A percentile compares a stretch with the other conserved stretches of the same genome.
These are phyloP conservation scores for Bombus ignitus DNA, from an alignment of 1,140 invertebrate species.

Conservation along the genomic window DNA sequence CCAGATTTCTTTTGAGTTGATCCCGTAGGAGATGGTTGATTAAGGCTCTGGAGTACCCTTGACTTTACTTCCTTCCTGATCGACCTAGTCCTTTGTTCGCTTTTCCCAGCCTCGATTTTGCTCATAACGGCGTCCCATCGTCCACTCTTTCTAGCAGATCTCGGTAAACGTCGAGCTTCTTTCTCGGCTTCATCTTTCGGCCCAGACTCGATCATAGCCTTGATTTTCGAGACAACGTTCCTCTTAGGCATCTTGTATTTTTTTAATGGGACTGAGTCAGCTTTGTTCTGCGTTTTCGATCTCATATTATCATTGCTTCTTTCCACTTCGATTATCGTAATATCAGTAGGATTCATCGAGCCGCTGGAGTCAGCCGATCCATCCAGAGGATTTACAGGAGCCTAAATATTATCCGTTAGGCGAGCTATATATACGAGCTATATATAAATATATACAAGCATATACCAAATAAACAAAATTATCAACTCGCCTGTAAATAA, in stretches of 20 bases:
- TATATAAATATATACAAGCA: neutral
- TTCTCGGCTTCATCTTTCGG: conserved; percentile 80
- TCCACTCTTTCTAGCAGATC: conserved; percentile 82
- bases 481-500: conserved; percentile 65
- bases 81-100: conserved; percentile 86
- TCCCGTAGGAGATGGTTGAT: conserved; percentile 64
- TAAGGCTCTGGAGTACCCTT: conserved; percentile 84
- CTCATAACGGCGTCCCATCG: conserved; percentile 92
- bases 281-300: conserved; percentile 63
- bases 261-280: conserved; percentile 81
- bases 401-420: conserved; percentile 29
- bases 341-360: conserved; percentile 53
- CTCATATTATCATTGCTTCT: conserved; percentile 60
- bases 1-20: conserved; percentile 68
- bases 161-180: conserved; percentile 72
- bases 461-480: neutral
- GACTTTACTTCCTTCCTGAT: conserved; percentile 91
- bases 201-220: conserved; percentile 86
- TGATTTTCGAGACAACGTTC: conserved; percentile 89
- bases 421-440: neutral
- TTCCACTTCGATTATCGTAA: conserved; percentile 82
- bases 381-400: conserved; percentile 55
- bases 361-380: conserved; percentile 63
- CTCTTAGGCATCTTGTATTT: conserved; percentile 90
- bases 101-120: conserved; percentile 89